Percentiles rank a stretch among this genome's conserved stretches.
These are phyloP conservation scores for Hestina assimilis DNA, from an alignment of 1,140 invertebrate species.

Conservation along the genomic window DNA sequence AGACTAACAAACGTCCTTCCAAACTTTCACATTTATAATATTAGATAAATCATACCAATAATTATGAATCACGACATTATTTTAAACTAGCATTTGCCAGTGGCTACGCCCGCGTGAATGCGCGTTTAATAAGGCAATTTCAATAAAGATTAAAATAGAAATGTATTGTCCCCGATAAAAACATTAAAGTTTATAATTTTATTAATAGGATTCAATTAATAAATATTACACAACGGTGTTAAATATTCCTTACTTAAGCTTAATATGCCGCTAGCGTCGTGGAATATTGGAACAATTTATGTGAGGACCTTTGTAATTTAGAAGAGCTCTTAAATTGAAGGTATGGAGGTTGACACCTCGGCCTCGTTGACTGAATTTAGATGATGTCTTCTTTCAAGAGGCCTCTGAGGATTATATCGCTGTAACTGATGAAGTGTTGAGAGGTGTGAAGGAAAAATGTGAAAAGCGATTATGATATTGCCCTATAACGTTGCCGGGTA, in stretches of 20 bases:
- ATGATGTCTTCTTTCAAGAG: slow-evolving; percentile 30
- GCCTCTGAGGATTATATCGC: slow-evolving; percentile 2
- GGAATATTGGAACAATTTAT: slow-evolving; percentile 73
- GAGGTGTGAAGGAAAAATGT: background rate
- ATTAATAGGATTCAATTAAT: no score
- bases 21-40: no score
- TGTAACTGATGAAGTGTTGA: background rate
- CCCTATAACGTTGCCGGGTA: no score
- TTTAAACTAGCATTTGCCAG: no score
- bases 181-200: no score
- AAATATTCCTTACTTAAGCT: slow-evolving; percentile 45
- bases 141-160: no score
- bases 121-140: no score
- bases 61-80: no score
- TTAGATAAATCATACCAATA: no score
- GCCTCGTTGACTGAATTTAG: slow-evolving; percentile 47
- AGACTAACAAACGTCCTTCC: no score
- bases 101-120: no score
- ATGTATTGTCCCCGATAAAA: no score
- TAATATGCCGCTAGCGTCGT: slow-evolving; percentile 58
- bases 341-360: slow-evolving; percentile 59
- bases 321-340: slow-evolving; percentile 65
- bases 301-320: slow-evolving; percentile 69
- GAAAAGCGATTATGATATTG: background rate
- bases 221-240: slow-evolving; percentile 35